Conservation (phyloP, 2,113 vertebrate genomes). For the Polypterus bichir region DNA sequence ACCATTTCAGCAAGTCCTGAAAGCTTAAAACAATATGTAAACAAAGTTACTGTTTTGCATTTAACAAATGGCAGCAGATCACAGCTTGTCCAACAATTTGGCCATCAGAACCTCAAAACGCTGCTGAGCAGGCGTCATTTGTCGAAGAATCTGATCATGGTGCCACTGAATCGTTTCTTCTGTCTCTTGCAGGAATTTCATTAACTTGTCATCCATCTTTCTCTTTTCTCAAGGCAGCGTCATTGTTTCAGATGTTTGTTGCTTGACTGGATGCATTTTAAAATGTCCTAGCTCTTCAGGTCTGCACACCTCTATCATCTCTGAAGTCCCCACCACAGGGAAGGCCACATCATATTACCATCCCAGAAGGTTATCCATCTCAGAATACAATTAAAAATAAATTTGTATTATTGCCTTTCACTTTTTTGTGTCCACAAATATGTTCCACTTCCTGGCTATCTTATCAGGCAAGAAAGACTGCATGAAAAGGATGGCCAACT, state of each 20-base stretch:
- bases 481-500: constrained; percentile 13
- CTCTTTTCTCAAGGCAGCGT: background rate
- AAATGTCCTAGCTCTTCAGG: background rate
- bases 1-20: too few species aligned
- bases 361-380: constrained; percentile 22
- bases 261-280: background rate
- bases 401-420: constrained; percentile 13
- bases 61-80: background rate
- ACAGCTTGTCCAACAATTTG: constrained; percentile 8
- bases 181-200: constrained; percentile 4
- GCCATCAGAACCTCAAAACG: constrained; percentile 11
- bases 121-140: constrained; percentile 7
- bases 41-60: background rate
- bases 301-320: background rate
- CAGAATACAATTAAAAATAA: constrained; percentile 19
- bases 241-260: background rate
- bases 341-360: constrained; percentile 14
- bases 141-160: background rate
- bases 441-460: constrained; percentile 16
- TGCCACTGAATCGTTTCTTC: background rate
- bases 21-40: too few species aligned
- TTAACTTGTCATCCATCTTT: constrained; percentile 1
- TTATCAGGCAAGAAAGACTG: constrained; percentile 16
- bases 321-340: constrained; percentile 14
- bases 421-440: constrained; percentile 14